These are phyloP conservation scores for Zaprionus obscuricornis DNA, from an alignment of 2,888 invertebrate species.

Conservation along the genomic window DNA sequence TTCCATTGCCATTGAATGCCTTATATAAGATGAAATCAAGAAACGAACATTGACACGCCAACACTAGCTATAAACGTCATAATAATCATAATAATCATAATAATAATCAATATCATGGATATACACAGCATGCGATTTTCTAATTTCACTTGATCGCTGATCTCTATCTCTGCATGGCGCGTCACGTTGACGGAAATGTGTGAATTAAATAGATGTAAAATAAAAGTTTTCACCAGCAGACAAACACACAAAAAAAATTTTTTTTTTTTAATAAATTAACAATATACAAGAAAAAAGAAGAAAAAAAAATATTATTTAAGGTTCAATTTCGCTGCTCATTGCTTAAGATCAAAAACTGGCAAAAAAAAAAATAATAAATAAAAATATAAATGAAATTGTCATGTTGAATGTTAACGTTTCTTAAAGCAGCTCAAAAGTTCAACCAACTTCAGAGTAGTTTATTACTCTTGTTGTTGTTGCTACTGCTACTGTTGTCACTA, in stretches of 20 bases:
- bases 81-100: slow-evolving; percentile 4
- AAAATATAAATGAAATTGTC: slow-evolving; percentile 14
- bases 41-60: slow-evolving; percentile 24
- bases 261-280: slow-evolving; percentile 44
- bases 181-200: slow-evolving; percentile 72
- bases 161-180: slow-evolving; percentile 32
- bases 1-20: background rate
- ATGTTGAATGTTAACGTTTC: slow-evolving; percentile 40
- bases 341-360: too few species aligned
- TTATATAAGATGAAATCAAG: slow-evolving; percentile 19
- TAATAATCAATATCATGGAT: background rate
- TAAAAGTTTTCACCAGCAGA: slow-evolving; percentile 52
- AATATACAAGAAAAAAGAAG: too few species aligned
- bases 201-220: slow-evolving; percentile 51
- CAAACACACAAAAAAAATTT: background rate
- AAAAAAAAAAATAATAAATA: slow-evolving; percentile 4
- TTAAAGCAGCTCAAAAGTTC: slow-evolving; percentile 63
- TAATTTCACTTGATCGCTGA: slow-evolving; percentile 43
- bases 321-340: slow-evolving; percentile 47
- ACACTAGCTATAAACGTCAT: slow-evolving; percentile 13
- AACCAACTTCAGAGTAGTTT: slow-evolving; percentile 39
- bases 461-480: slow-evolving; percentile 9
- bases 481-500: slow-evolving; percentile 21
- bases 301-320: slow-evolving; percentile 31
- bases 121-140: slow-evolving; percentile 51